phyloP scores from a whole-genome alignment of 2,797 vertebrate genomes.

The Meriones psammophilus region DNA sequence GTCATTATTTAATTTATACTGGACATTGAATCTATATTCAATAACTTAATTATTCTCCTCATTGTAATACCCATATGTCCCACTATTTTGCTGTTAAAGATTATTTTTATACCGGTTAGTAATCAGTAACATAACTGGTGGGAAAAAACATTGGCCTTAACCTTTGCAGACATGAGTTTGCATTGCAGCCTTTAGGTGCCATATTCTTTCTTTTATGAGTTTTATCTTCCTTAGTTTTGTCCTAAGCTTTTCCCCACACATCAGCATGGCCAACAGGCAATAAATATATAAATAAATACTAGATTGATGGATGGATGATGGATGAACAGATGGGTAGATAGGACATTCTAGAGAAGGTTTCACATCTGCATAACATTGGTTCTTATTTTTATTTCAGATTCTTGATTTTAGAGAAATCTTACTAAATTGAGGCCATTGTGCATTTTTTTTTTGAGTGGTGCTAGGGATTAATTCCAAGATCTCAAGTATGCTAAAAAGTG shows the following conservation, averaged over 20 bases:
- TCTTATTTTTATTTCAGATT: conserved; percentile 49
- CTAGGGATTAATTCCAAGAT: background rate
- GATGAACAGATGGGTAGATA: conserved; percentile 11
- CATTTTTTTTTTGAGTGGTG: background rate
- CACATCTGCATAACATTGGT: background rate
- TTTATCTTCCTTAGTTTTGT: conserved; percentile 62
- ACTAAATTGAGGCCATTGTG: conserved; percentile 40
- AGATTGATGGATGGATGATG: conserved; percentile 14
- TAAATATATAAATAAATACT: conserved; percentile 54
- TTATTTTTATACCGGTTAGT: conserved; percentile 49
- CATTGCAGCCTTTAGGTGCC: conserved; percentile 13
- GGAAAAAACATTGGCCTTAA: conserved; percentile 45
- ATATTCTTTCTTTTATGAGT: conserved; percentile 46
- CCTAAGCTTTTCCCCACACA: conserved; percentile 6
- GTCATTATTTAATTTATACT: conserved; percentile 64
- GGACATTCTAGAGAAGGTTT: conserved; percentile 56
- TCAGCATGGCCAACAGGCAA: conserved; percentile 13
- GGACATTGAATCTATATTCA: conserved; percentile 44
- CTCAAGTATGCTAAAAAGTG: background rate
- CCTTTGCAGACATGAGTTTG: conserved; percentile 54
- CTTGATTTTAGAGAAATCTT: conserved; percentile 60
- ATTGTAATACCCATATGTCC: background rate
- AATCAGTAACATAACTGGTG: conserved; percentile 40
- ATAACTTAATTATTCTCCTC: conserved; percentile 61
- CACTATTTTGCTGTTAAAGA: background rate